These are phyloP conservation scores for Eristalinus aeneus DNA, from an alignment of 2,888 invertebrate genomes.

Conservation along the genomic window DNA sequence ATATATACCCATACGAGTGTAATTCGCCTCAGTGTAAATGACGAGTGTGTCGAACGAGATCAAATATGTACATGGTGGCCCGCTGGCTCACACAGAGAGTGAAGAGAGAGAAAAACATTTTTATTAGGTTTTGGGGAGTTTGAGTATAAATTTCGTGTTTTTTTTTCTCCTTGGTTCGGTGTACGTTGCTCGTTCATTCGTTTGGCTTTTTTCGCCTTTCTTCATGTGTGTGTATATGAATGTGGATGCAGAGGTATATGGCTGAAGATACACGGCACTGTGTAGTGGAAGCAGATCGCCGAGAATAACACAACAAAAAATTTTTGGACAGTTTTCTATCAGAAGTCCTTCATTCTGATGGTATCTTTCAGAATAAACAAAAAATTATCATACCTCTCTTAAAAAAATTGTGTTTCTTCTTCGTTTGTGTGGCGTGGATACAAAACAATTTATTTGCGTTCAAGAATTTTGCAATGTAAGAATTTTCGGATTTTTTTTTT, in stretches of 20 bases:
- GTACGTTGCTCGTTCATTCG: constrained; percentile 58
- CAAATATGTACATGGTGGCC: constrained; percentile 54
- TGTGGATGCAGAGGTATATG: constrained; percentile 61
- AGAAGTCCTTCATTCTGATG: constrained; percentile 78
- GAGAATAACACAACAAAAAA: constrained; percentile 72
- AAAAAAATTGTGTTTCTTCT: constrained; percentile 12
- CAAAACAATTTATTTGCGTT: constrained; percentile 9
- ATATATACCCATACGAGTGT: constrained; percentile 19
- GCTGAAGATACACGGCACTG: constrained; percentile 61
- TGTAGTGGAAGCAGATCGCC: constrained; percentile 68
- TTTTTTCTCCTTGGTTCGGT: constrained; percentile 39
- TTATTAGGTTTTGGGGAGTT: constrained; percentile 69
- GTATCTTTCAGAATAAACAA: constrained; percentile 69
- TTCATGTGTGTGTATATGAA: constrained; percentile 55
- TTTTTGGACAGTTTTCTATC: constrained; percentile 81
- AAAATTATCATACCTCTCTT: constrained; percentile 31
- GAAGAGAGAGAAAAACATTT: constrained; percentile 68
- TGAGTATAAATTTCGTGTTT: constrained; percentile 67
- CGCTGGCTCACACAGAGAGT: constrained; percentile 43
- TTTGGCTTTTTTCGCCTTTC: constrained; percentile 47
- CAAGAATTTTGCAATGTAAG: constrained; percentile 1
- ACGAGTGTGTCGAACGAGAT: constrained; percentile 71
- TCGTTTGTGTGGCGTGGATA: constrained; percentile 1
- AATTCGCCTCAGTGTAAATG: constrained; percentile 64
- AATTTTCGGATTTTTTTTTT: constrained; percentile 8